phyloP scores from a whole-genome alignment of 2,797 vertebrate species.

The Glyptemys insculpta region DNA sequence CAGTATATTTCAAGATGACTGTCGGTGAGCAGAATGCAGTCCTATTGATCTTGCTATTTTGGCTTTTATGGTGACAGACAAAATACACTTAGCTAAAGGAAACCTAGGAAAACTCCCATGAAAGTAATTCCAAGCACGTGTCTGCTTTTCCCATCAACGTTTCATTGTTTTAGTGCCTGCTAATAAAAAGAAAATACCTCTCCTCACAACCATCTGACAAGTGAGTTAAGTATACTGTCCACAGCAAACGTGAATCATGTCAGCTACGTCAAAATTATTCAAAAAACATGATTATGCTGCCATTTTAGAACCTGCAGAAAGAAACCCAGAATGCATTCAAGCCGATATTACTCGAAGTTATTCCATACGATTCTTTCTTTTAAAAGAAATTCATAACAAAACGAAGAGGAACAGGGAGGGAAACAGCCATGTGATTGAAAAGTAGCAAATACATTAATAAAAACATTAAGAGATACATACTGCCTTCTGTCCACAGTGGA shows the following conservation, averaged over 20 bases:
- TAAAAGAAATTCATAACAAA: neutral
- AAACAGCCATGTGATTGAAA: neutral
- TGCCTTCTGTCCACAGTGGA: neutral
- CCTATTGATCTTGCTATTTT: neutral
- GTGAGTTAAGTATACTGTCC: neutral
- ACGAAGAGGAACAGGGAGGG: neutral
- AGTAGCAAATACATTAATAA: slow-evolving; percentile 2
- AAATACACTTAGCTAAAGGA: neutral
- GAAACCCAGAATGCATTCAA: slow-evolving; percentile 23
- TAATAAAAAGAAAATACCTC: neutral
- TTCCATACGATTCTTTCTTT: neutral
- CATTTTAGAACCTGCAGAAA: neutral
- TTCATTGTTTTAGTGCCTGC: neutral
- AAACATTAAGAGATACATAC: neutral
- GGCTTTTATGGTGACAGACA: neutral
- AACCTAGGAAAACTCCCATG: neutral
- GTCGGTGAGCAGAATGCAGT: neutral
- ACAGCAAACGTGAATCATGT: neutral
- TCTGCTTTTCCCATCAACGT: neutral
- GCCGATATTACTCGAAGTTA: slow-evolving; percentile 18
- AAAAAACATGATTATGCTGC: slow-evolving; percentile 9
- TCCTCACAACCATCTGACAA: neutral
- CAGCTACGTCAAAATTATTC: neutral
- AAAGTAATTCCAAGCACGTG: slow-evolving; percentile 4
- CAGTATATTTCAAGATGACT: neutral